These are phyloP conservation scores for Pilophorus perplexus DNA, from an alignment of 2,888 invertebrate genomes.

Conservation along the genomic window DNA sequence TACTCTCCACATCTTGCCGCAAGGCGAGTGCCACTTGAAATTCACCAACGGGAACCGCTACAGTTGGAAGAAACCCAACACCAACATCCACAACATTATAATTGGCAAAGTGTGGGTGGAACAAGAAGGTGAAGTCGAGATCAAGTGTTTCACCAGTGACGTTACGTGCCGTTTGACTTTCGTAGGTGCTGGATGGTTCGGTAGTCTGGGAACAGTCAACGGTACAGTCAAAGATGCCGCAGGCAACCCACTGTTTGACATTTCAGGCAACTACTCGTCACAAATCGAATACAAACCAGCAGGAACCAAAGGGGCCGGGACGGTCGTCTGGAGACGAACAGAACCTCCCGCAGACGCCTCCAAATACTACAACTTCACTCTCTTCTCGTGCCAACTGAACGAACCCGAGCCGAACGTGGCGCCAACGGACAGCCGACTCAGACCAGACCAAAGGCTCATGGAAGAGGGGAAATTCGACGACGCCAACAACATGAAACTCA, in stretches of 20 bases:
- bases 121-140: conserved; percentile 98
- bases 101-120: conserved; percentile 99
- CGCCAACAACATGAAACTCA: conserved; percentile 79
- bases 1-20: conserved; percentile 79
- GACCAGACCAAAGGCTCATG: conserved; percentile 98
- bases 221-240: conserved; percentile 72
- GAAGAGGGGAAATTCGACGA: conserved; percentile 90
- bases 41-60: conserved; percentile 75
- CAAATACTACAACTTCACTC: conserved; percentile 89
- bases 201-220: conserved; percentile 80
- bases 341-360: conserved; percentile 54
- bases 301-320: background rate
- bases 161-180: conserved; percentile 95
- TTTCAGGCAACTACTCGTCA: conserved; percentile 32
- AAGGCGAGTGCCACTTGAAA: conserved; percentile 61
- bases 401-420: conserved; percentile 89
- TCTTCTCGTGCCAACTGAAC: conserved; percentile 93
- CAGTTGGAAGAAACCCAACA: conserved; percentile 68
- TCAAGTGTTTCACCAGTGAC: conserved; percentile 80
- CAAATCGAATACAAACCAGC: background rate
- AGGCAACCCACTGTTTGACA: background rate
- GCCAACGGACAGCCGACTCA: conserved; percentile 86
- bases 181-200: conserved; percentile 88
- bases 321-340: conserved; percentile 24
- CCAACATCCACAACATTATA: conserved; percentile 98